Evolutionary conservation across 2,888 invertebrate species (phyloP).

Genomic region (Argyresthia goedartella): DNA sequence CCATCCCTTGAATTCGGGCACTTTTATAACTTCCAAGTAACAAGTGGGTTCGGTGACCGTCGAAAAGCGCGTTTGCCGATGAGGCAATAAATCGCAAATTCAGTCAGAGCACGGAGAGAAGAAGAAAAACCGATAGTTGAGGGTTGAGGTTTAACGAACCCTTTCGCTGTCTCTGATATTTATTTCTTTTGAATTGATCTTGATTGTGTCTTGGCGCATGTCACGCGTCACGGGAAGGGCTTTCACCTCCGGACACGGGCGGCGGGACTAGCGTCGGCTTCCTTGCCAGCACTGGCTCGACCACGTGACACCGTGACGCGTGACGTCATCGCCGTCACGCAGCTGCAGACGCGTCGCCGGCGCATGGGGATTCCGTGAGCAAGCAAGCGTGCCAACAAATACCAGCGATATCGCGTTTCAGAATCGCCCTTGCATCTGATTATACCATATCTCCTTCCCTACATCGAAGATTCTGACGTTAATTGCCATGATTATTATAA

Average conservation of each 20-base stretch:
- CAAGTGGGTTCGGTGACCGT: background rate
- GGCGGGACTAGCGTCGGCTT: background rate
- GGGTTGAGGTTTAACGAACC: slow-evolving; percentile 8
- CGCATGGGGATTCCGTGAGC: background rate
- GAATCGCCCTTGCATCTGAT: too few relatives aligned
- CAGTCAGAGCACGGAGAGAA: slow-evolving; percentile 11
- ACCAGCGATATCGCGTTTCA: background rate
- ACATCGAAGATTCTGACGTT: background rate
- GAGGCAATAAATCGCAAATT: slow-evolving; percentile 7
- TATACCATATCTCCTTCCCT: too few relatives aligned
- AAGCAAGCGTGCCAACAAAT: background rate
- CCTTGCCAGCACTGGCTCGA: background rate
- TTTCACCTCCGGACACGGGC: slow-evolving; percentile 20
- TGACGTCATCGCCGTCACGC: background rate
- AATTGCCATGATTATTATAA: background rate
- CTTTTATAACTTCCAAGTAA: background rate
- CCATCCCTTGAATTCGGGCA: background rate
- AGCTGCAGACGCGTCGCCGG: background rate
- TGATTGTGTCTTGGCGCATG: slow-evolving; percentile 4
- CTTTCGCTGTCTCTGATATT: background rate
- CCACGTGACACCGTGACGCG: too few relatives aligned
- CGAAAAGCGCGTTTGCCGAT: background rate
- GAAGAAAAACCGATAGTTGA: slow-evolving; percentile 13
- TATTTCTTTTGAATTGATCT: slow-evolving; percentile 2
- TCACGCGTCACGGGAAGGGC: slow-evolving; percentile 22